These are phyloP conservation scores for Cheilosia vernalis DNA, from an alignment of 2,888 invertebrate genomes.

Conservation along the genomic window DNA sequence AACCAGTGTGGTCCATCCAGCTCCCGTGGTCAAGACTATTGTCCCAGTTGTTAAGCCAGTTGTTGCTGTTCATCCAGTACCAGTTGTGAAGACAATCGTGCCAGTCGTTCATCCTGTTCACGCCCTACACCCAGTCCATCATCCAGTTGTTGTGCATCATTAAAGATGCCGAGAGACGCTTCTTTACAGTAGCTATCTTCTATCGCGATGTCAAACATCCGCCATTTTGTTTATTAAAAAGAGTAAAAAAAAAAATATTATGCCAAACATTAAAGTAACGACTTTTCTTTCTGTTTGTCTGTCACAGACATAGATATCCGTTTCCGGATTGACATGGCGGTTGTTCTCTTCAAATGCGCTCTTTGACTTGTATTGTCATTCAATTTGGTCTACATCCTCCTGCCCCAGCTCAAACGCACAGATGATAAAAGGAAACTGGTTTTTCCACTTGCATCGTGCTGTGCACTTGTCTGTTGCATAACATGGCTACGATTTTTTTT, in stretches of 20 bases:
- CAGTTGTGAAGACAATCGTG: slow-evolving; percentile 78
- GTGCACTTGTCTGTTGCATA: slow-evolving; percentile 68
- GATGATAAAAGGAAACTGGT: slow-evolving; percentile 51
- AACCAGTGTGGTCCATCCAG: slow-evolving; percentile 81
- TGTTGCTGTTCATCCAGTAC: slow-evolving; percentile 72
- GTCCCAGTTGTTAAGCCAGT: slow-evolving; percentile 77
- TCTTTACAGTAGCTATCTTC: not conserved
- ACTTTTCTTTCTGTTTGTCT: slow-evolving; percentile 47
- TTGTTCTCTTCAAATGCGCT: slow-evolving; percentile 53
- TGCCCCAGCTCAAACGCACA: not conserved
- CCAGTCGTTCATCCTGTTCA: slow-evolving; percentile 79
- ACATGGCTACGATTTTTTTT: slow-evolving; percentile 32
- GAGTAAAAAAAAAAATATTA: slow-evolving; percentile 32
- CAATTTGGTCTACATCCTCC: slow-evolving; percentile 54
- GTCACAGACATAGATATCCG: slow-evolving; percentile 59
- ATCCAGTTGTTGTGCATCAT: slow-evolving; percentile 80
- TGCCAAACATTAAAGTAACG: slow-evolving; percentile 31
- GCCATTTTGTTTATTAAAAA: slow-evolving; percentile 46
- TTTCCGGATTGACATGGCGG: slow-evolving; percentile 62
- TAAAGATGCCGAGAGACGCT: slow-evolving; percentile 67
- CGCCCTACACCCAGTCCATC: slow-evolving; percentile 67
- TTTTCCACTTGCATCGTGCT: slow-evolving; percentile 60
- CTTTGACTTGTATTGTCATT: slow-evolving; percentile 68
- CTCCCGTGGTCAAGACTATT: slow-evolving; percentile 80
- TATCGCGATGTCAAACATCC: slow-evolving; percentile 18